Evolutionary conservation across 2,888 invertebrate genomes (phyloP), one percentile per base, ranked within the genome.

Genomic region (Sarcophaga subvicina): DNA sequence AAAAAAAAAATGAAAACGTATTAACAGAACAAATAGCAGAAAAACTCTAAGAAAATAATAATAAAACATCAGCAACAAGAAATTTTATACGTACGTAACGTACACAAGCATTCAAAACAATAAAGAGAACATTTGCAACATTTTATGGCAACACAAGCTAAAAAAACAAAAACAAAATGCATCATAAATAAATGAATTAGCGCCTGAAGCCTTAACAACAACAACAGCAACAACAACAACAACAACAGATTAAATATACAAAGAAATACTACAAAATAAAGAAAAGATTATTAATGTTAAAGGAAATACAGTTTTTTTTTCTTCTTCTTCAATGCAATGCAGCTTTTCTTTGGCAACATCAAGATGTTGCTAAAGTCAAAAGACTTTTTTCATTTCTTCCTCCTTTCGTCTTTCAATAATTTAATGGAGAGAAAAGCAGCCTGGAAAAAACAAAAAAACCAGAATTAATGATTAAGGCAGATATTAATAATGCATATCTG

Each of bases 131-230:
- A 84, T 84, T 84, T 80, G 80, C 84, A 84, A 75, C 70, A 80
- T 80, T 84, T 64, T 76, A 27, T 8, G 10, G n/a, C 22, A 20
- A 62, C 10, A 8, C 12, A 14, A 76, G 49, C 12, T 5, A 49
- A 70, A 2, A 22, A 3, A n/a, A 62, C 4, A 62, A 62, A 0
- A 20, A 62, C 27, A 82, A 66, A 20, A 54, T 17, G 54, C 37
- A 77, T 60, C 84, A 87, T 87, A 87, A 89, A 89, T 80, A 89
- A 89, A 88, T 88, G 87, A 89, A 89, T 89, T 89, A 89, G 88
- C 88, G 89, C 89, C 88, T 84, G 66, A 86, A 84, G 89, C 86
- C 71, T 87, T 27, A 83, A 66, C 45, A 75, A 27, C 45, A 63
- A 47, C 54, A 54, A 12, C 14, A 49, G 0, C 49, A 49, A 12